phyloP scores from a whole-genome alignment of 2,888 invertebrate species.

The Adineta ricciae region DNA sequence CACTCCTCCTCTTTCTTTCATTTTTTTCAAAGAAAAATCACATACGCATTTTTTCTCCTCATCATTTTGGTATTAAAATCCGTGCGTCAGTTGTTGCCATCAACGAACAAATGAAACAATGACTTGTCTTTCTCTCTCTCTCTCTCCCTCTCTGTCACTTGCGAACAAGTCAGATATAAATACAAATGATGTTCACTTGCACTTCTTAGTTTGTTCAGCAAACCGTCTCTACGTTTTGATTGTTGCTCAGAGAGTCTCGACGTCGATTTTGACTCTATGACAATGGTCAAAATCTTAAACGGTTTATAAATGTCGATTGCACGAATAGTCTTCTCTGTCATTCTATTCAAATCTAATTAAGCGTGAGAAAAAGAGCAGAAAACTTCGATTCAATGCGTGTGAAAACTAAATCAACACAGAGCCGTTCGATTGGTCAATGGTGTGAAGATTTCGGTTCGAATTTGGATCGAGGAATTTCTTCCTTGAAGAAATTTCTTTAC shows the following conservation, averaged over 20 bases:
- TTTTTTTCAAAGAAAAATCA: background rate
- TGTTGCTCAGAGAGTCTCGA: slow-evolving; percentile 21
- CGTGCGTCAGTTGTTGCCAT: background rate
- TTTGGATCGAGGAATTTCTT: background rate
- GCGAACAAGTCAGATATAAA: background rate
- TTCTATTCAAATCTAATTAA: background rate
- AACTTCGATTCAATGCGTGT: background rate
- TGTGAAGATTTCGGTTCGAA: background rate
- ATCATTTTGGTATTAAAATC: background rate
- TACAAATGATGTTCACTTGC: background rate
- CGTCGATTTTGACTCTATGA: slow-evolving; percentile 1
- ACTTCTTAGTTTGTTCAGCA: background rate
- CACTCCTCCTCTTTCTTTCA: background rate
- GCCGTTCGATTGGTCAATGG: background rate
- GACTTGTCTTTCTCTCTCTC: background rate
- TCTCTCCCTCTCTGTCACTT: too few species aligned
- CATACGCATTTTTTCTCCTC: background rate
- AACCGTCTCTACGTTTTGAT: slow-evolving; percentile 19
- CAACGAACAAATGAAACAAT: background rate
- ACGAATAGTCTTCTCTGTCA: background rate
- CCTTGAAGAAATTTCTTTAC: background rate
- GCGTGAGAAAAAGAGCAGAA: too few species aligned
- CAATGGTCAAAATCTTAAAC: slow-evolving; percentile 19
- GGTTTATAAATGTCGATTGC: background rate
- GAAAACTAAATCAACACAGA: background rate